phyloP scores from a whole-genome alignment of 2,113 vertebrate species.

The Okapia johnstoni region DNA sequence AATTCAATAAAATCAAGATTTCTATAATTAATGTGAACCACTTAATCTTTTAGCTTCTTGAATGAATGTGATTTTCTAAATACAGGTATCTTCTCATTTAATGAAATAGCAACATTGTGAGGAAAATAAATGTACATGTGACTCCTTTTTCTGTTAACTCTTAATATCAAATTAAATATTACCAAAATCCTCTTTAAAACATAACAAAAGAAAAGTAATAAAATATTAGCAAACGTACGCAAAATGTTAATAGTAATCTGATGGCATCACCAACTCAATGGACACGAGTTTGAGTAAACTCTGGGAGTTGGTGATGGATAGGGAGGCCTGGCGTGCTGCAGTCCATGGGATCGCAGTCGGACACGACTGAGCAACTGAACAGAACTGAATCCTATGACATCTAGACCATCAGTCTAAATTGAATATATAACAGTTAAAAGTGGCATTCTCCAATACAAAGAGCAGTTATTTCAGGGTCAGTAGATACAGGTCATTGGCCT shows the following conservation, averaged over 20 bases:
- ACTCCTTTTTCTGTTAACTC: conserved; percentile 20
- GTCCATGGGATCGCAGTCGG: accelerated
- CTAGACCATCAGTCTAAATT: not conserved
- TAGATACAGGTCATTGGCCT: too few relatives aligned
- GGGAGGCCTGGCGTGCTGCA: not conserved
- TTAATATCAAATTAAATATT: conserved; percentile 28
- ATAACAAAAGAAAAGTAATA: conserved; percentile 12
- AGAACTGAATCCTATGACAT: not conserved
- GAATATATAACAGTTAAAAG: not conserved
- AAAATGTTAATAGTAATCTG: not conserved
- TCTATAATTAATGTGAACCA: conserved; percentile 47
- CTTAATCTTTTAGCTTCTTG: conserved; percentile 56
- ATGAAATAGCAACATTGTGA: conserved; percentile 44
- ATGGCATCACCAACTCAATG: not conserved
- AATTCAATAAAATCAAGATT: conserved; percentile 66
- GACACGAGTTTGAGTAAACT: not conserved
- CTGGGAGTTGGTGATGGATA: not conserved
- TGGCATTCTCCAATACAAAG: not conserved
- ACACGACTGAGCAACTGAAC: not conserved
- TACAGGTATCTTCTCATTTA: conserved; percentile 51
- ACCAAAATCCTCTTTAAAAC: not conserved
- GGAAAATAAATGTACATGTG: conserved; percentile 33
- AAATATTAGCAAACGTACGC: not conserved
- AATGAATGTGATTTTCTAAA: conserved; percentile 64
- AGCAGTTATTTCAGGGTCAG: not conserved